These are phyloP conservation scores for Odocoileus hemionus DNA, from an alignment of 2,113 vertebrate species.

Conservation along the genomic window DNA sequence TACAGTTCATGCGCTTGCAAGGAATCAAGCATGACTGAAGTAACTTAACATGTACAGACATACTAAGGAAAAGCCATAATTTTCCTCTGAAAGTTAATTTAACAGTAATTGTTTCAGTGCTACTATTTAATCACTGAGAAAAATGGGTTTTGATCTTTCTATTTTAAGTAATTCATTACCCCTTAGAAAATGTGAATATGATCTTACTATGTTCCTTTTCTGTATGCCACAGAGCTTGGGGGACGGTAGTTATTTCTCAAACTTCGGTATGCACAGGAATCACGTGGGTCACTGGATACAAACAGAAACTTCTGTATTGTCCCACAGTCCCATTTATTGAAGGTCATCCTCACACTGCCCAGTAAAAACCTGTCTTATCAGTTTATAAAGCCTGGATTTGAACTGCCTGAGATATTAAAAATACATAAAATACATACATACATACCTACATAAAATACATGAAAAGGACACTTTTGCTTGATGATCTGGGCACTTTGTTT, in stretches of 20 bases:
- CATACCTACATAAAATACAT: neutral
- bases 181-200: neutral
- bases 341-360: neutral
- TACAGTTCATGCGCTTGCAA: neutral
- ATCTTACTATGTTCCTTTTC: neutral
- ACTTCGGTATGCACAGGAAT: neutral
- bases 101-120: neutral
- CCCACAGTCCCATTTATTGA: neutral
- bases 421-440: neutral
- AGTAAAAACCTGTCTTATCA: neutral
- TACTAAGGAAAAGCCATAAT: neutral
- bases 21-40: neutral
- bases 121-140: neutral
- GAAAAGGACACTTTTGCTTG: neutral
- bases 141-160: neutral
- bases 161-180: neutral
- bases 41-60: neutral
- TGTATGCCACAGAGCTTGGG: neutral
- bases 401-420: neutral
- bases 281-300: neutral
- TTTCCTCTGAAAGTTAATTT: conserved; percentile 1
- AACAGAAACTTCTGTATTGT: neutral
- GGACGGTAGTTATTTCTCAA: neutral
- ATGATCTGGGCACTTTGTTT: neutral
- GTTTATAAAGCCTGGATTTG: neutral